These are phyloP conservation scores for Eupithecia inturbata DNA, from an alignment of 2,888 invertebrate species.

Conservation along the genomic window DNA sequence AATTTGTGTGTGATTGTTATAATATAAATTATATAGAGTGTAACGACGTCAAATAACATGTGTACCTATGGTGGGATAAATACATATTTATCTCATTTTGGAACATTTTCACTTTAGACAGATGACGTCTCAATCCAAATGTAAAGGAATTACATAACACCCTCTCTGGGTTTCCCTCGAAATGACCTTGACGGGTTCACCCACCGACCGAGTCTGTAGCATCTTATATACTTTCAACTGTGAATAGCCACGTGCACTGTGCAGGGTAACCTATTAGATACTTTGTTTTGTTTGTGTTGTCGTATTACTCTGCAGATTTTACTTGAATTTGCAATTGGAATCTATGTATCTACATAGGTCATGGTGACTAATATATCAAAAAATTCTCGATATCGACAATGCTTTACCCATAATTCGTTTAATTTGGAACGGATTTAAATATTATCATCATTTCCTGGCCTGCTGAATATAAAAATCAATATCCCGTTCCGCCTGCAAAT, in stretches of 20 bases:
- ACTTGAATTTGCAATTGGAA: slow-evolving; percentile 11
- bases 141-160: slow-evolving; percentile 62
- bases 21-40: too few species aligned
- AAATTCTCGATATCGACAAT: not conserved
- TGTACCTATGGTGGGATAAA: too few species aligned
- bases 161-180: slow-evolving; percentile 64
- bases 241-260: slow-evolving; percentile 51
- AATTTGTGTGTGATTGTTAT: too few species aligned
- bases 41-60: too few species aligned
- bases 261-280: slow-evolving; percentile 29
- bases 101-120: slow-evolving; percentile 36
- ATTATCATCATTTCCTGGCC: slow-evolving; percentile 27
- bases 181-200: slow-evolving; percentile 69
- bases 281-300: slow-evolving; percentile 27
- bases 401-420: not conserved
- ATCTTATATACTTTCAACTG: slow-evolving; percentile 67
- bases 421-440: not conserved
- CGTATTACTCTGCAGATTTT: slow-evolving; percentile 18
- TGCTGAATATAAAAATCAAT: slow-evolving; percentile 56
- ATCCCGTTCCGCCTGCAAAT: slow-evolving; percentile 60
- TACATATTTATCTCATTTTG: too few species aligned
- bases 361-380: not conserved
- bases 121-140: slow-evolving; percentile 51
- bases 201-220: slow-evolving; percentile 64
- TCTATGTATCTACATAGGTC: too few species aligned